Evolutionary conservation across 2,113 vertebrate genomes (phyloP).

Genomic region (Sander vitreus): DNA sequence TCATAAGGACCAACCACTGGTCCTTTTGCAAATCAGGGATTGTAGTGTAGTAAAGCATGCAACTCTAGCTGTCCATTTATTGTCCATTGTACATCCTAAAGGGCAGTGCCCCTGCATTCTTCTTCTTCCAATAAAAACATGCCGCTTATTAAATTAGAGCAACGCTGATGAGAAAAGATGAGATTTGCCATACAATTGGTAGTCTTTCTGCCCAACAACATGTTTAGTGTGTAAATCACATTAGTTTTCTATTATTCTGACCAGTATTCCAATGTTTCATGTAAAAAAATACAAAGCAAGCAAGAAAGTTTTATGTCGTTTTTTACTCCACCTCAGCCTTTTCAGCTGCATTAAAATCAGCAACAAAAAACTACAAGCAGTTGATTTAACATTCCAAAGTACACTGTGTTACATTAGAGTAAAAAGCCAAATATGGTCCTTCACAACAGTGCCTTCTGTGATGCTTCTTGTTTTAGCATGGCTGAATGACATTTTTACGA

Average conservation of each 20-base stretch:
- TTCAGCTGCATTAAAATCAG: slow-evolving; percentile 15
- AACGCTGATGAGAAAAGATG: neutral
- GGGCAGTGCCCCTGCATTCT: neutral
- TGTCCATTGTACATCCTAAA: neutral
- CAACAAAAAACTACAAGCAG: neutral
- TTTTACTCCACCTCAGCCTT: slow-evolving; percentile 42
- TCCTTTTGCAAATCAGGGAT: neutral
- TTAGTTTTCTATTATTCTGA: neutral
- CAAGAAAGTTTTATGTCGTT: neutral
- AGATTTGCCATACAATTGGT: neutral
- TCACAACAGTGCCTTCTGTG: slow-evolving; percentile 2
- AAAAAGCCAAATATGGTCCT: slow-evolving; percentile 17
- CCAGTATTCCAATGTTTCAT: neutral
- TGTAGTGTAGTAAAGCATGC: neutral
- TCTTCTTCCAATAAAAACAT: neutral
- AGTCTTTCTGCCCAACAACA: neutral
- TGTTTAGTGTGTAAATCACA: neutral
- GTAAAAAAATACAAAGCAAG: slow-evolving; percentile 16
- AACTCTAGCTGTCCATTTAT: neutral
- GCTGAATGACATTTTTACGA: neutral
- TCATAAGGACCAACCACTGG: neutral
- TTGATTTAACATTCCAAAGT: slow-evolving; percentile 28
- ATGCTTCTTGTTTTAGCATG: neutral
- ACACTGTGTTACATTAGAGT: slow-evolving; percentile 24
- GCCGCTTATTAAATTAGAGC: neutral